A percentile compares a stretch with the other conserved stretches of the same genome.
These are phyloP conservation scores for Lutraria rhynchaena DNA, from an alignment of 1,140 invertebrate species.

Conservation along the genomic window DNA sequence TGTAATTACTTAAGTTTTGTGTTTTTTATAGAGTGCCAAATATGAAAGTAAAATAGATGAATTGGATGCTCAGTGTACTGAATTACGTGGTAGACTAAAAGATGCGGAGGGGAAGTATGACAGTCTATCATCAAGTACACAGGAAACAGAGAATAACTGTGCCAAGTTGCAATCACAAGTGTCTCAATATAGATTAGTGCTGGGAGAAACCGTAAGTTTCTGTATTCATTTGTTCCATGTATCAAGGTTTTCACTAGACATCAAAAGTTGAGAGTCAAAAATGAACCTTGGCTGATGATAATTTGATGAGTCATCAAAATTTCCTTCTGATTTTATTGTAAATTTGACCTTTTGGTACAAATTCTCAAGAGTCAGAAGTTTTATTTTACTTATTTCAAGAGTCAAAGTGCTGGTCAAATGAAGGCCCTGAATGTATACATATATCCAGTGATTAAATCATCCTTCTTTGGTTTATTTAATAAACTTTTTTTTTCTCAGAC, in stretches of 20 bases:
- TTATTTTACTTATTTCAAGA: too few species aligned
- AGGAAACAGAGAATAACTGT: slow-evolving; percentile 61
- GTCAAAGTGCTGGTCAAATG: background rate
- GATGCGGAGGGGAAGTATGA: slow-evolving; percentile 43
- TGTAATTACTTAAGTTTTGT: too few species aligned
- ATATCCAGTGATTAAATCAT: too few species aligned
- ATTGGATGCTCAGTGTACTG: slow-evolving; percentile 29
- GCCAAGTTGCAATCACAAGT: slow-evolving; percentile 72
- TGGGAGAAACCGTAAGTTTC: slow-evolving; percentile 77
- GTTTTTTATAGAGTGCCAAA: slow-evolving; percentile 63
- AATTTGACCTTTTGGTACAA: too few species aligned
- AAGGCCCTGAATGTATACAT: background rate
- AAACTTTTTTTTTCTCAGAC: too few species aligned
- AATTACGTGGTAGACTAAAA: slow-evolving; percentile 53
- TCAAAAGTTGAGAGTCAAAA: too few species aligned
- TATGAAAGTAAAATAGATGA: slow-evolving; percentile 57
- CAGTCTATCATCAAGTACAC: slow-evolving; percentile 17
- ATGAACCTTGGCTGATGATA: too few species aligned
- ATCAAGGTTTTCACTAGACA: too few species aligned
- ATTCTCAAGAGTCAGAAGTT: too few species aligned
- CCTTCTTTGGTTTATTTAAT: too few species aligned
- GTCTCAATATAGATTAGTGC: slow-evolving; percentile 72
- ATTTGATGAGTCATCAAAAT: too few species aligned
- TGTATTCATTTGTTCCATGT: background rate
- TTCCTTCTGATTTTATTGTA: too few species aligned